Conservation (phyloP, 2,113 vertebrate genomes). For the Notothenia rossii region DNA sequence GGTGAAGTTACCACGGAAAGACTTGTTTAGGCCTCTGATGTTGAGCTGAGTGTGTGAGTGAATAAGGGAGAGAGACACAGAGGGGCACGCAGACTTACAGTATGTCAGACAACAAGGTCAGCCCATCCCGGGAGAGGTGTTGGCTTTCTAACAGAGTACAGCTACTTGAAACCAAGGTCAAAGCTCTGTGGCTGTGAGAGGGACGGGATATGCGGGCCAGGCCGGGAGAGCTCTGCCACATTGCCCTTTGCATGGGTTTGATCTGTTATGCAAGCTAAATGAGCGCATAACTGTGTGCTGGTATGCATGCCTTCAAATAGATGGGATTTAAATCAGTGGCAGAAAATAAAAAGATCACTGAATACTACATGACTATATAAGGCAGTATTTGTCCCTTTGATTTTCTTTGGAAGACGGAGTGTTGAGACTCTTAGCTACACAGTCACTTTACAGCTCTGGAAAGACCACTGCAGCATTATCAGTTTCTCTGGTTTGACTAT, state of each 20-base stretch:
- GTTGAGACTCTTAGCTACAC: neutral
- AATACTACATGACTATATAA: neutral
- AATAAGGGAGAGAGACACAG: conserved; percentile 45
- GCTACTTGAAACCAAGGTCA: conserved; percentile 86
- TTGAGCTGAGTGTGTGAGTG: conserved; percentile 37
- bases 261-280: conserved; percentile 25
- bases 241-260: conserved; percentile 23
- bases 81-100: conserved; percentile 71
- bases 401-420: neutral
- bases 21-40: conserved; percentile 39
- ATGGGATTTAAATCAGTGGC: conserved; percentile 54
- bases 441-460: neutral
- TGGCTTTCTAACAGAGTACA: conserved; percentile 82
- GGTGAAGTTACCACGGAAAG: conserved; percentile 18
- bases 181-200: conserved; percentile 68
- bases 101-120: conserved; percentile 83
- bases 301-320: neutral
- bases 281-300: conserved; percentile 6
- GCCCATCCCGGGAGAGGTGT: conserved; percentile 83
- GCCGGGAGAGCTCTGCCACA: conserved; percentile 58
- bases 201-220: conserved; percentile 61
- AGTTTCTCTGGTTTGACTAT: too few species aligned
- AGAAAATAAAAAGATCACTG: conserved; percentile 36
- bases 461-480: too few species aligned
- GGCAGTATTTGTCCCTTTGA: neutral